A percentile compares a stretch with the other conserved stretches of the same genome.
Conservation (phyloP, 2,797 vertebrate species). For the Leuciscus waleckii region DNA sequence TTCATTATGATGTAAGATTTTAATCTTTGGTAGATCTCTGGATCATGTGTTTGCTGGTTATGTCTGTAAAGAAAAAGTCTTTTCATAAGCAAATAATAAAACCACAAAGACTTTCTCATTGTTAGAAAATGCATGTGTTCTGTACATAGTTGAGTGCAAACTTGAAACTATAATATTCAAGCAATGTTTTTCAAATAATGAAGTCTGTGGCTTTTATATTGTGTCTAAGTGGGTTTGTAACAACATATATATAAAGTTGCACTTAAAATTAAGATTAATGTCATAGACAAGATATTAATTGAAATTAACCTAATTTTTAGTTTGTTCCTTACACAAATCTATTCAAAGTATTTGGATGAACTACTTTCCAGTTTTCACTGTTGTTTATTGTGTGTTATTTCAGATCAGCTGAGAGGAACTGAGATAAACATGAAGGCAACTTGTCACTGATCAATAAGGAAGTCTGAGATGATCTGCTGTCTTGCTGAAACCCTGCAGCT, state of each 20-base stretch:
- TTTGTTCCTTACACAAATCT: neutral
- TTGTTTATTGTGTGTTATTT: no score
- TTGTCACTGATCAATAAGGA: no score
- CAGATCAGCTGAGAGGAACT: no score
- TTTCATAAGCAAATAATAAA: neutral
- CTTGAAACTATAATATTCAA: neutral
- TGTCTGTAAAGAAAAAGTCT: neutral
- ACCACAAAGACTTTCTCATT: neutral
- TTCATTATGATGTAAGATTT: conserved; percentile 8
- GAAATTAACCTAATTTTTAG: neutral
- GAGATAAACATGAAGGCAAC: no score
- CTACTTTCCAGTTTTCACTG: neutral
- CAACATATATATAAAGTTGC: neutral
- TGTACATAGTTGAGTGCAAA: neutral
- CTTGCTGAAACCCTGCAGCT: neutral
- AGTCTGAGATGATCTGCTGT: neutral
- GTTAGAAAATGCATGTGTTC: neutral
- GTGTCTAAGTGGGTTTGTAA: neutral
- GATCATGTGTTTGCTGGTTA: neutral
- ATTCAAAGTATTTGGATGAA: neutral
- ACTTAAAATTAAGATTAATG: neutral
- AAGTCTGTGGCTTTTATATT: neutral
- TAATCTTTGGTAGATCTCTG: neutral
- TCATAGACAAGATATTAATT: neutral
- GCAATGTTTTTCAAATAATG: neutral